A percentile compares a stretch with the other conserved stretches of the same genome.
These are phyloP conservation scores for Aphodius granarius DNA, from an alignment of 2,888 invertebrate species.

Conservation along the genomic window DNA sequence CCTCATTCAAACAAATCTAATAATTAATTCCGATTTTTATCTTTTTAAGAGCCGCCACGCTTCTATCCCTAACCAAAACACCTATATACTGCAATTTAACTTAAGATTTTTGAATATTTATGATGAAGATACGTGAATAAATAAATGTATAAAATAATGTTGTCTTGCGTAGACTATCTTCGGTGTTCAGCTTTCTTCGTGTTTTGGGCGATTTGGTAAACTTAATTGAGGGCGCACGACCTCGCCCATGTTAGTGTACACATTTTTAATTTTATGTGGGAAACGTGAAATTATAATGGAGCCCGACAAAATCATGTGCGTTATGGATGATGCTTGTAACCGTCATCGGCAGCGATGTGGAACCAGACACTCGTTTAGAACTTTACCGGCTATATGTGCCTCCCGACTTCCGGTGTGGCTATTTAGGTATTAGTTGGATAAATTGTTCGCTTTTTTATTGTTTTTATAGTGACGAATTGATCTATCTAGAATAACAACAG, in stretches of 20 bases:
- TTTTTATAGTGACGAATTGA: too few species aligned
- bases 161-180: not conserved
- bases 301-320: constrained; percentile 31
- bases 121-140: too few species aligned
- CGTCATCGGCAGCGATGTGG: constrained; percentile 42
- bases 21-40: not conserved
- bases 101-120: too few species aligned
- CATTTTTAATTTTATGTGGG: constrained; percentile 2
- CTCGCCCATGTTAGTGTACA: not conserved
- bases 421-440: too few species aligned
- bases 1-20: not conserved
- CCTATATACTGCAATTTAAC: too few species aligned
- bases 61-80: too few species aligned
- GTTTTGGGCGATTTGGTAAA: not conserved
- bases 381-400: constrained; percentile 39
- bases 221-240: not conserved
- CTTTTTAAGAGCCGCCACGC: not conserved
- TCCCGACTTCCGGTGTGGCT: not conserved
- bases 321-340: constrained; percentile 45
- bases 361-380: constrained; percentile 40
- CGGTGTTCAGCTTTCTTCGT: not conserved
- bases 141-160: too few species aligned
- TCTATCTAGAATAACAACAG: too few species aligned
- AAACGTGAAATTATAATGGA: not conserved
- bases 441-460: too few species aligned